Percentiles rank a stretch among this genome's conserved stretches.
Conservation (phyloP, 2,797 vertebrate genomes). For the Halcyon leucocephala region DNA sequence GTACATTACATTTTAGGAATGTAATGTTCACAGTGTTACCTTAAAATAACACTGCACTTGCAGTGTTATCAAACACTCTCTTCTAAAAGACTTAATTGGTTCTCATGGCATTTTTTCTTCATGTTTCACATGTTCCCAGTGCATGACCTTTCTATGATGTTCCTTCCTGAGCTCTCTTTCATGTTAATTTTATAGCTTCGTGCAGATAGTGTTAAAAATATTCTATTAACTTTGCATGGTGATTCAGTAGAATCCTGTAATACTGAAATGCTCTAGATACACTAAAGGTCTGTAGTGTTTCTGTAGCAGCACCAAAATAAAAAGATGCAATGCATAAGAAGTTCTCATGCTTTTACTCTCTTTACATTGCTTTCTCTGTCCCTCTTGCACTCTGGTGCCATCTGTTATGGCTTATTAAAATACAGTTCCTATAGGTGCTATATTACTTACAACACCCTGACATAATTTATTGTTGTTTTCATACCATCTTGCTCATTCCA, state of each 20-base stretch:
- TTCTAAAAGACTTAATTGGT: background rate
- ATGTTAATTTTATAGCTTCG: accelerated
- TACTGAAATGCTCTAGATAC: background rate
- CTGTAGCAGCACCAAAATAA: background rate
- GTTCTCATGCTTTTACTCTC: background rate
- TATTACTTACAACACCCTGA: too few relatives aligned
- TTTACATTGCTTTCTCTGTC: too few relatives aligned
- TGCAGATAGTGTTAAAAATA: background rate
- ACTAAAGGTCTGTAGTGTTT: background rate
- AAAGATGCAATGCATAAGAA: background rate
- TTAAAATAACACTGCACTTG: background rate
- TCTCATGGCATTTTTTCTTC: background rate
- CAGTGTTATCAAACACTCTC: background rate
- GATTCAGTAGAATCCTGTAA: background rate
- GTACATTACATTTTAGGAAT: background rate
- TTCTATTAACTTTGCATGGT: background rate
- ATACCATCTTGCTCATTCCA: too few relatives aligned
- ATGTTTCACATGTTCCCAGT: background rate
- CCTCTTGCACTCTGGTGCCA: too few relatives aligned
- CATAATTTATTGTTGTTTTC: too few relatives aligned
- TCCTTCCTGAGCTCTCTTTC: background rate
- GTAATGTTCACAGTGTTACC: background rate
- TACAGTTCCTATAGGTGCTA: too few relatives aligned
- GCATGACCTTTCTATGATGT: background rate
- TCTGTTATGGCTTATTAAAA: too few relatives aligned